These are phyloP conservation scores for Cyaniris semiargus DNA, from an alignment of 2,888 invertebrate genomes.

Conservation along the genomic window DNA sequence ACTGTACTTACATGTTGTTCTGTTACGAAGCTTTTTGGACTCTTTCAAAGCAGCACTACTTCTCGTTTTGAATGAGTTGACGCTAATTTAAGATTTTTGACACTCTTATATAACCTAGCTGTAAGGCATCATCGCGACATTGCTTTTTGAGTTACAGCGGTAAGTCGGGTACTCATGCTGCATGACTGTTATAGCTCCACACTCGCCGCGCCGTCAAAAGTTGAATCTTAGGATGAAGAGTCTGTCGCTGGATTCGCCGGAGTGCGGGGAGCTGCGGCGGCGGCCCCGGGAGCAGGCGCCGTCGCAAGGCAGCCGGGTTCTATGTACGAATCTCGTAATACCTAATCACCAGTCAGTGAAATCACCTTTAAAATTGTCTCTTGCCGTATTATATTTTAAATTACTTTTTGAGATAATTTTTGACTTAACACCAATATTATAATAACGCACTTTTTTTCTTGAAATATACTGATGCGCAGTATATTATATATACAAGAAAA, in stretches of 20 bases:
- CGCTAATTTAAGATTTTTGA: conserved; percentile 41
- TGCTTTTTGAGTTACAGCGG: conserved; percentile 34
- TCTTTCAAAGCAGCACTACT: conserved; percentile 51
- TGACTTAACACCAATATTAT: background rate
- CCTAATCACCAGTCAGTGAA: conserved; percentile 22
- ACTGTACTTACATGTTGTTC: conserved; percentile 42
- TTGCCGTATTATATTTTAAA: conserved; percentile 24
- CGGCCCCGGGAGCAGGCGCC: conserved; percentile 79
- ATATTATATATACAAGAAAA: background rate
- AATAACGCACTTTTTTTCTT: background rate
- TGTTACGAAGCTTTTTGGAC: conserved; percentile 43
- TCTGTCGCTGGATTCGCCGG: conserved; percentile 97
- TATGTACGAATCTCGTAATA: conserved; percentile 77
- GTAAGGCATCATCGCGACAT: background rate
- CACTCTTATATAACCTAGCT: background rate
- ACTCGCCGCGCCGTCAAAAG: conserved; percentile 97
- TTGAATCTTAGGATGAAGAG: conserved; percentile 99
- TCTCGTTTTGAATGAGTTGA: conserved; percentile 26
- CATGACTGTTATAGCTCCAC: conserved; percentile 88
- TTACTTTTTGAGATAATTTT: background rate
- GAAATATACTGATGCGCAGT: no score
- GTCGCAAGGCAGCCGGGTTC: conserved; percentile 81
- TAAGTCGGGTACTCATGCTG: conserved; percentile 55
- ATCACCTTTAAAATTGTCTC: conserved; percentile 34
- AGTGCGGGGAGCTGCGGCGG: conserved; percentile 90